Base-by-base conservation (phyloP, 2,113 vertebrate genomes). In the Rissa tridactyla region DNA sequence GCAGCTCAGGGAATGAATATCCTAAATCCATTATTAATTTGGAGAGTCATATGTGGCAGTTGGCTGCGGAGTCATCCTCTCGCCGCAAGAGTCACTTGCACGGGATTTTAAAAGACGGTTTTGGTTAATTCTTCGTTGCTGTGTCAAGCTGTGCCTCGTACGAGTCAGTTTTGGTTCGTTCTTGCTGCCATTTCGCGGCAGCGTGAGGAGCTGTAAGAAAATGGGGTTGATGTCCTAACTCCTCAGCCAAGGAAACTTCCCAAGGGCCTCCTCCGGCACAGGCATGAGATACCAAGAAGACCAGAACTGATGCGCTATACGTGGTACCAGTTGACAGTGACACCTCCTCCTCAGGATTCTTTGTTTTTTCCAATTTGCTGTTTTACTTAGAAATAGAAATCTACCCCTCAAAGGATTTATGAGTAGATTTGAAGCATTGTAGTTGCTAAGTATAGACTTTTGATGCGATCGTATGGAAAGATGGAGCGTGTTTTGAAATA, bases 21-120 rank as follows among this genome's bases (percentile, higher is more conserved):
- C 95, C 93, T 42, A 73, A 90, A 90, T 94, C 92, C 92, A 84
- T 95, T 90, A 96, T 96, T 96, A 94, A 95, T 92, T 61, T 69
- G 89, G 91, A 94, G 82, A 83, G 75, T 90, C 77, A 25, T 58
- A 75, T 73, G 75, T 79, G 58, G 70, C 68, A 60, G 70, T 91
- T 88, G 94, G 76, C 78, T 76, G 77, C 23, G 10, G 85, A 87
- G 88, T 90, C 91, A 87, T 62, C 92, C 64, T 21, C 72, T 70
- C 2, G 3, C 86, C n/a, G 54, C 75, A 70, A 62, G 96, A 95
- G 88, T 91, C 82, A 54, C 90, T 95, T n/a, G 54, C 27, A 23
- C 27, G 34, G 86, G 92, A 38, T 96, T 93, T 92, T 40, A 19
- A 21, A 78, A 82, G 87, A 36, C 70, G 34, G 58, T 61, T 90